phyloP scores from a whole-genome alignment of 2,888 invertebrate genomes.

The Fragum fragum region DNA sequence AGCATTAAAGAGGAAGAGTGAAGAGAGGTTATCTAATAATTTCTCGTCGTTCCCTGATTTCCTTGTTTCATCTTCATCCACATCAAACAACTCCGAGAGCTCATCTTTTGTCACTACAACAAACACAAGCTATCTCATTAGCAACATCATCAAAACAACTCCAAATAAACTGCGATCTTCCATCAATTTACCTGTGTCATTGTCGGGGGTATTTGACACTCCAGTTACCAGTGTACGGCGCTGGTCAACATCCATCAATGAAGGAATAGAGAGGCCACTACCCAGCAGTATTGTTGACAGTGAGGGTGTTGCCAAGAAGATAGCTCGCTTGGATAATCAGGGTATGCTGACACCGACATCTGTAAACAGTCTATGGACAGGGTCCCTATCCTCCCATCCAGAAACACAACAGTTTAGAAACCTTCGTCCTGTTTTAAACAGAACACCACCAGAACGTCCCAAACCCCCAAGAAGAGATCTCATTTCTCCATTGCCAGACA shows the following conservation, averaged over 20 bases:
- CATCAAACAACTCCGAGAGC: neutral
- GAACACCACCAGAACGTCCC: conserved; percentile 64
- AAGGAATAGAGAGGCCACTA: conserved; percentile 54
- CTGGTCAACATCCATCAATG: conserved; percentile 58
- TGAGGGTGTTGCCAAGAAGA: conserved; percentile 68
- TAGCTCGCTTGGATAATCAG: conserved; percentile 58
- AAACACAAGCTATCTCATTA: conserved; percentile 59
- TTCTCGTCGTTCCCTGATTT: conserved; percentile 13
- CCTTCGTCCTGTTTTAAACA: conserved; percentile 36
- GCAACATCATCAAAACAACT: conserved; percentile 55
- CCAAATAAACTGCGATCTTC: conserved; percentile 38
- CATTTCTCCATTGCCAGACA: conserved; percentile 46
- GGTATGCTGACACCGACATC: conserved; percentile 42
- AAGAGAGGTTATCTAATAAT: conserved; percentile 15
- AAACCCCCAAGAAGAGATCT: conserved; percentile 59
- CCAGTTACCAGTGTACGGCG: conserved; percentile 23
- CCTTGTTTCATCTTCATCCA: conserved; percentile 25
- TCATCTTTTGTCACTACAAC: conserved; percentile 25
- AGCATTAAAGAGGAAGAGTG: conserved; percentile 24
- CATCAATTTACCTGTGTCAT: conserved; percentile 4
- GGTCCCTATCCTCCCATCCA: conserved; percentile 5
- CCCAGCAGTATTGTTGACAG: conserved; percentile 66
- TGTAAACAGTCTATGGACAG: conserved; percentile 47
- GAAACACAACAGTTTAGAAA: conserved; percentile 14
- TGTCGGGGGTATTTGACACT: conserved; percentile 23